These are phyloP conservation scores for Nephila pilipes DNA, from an alignment of 1,140 invertebrate species.

Conservation along the genomic window DNA sequence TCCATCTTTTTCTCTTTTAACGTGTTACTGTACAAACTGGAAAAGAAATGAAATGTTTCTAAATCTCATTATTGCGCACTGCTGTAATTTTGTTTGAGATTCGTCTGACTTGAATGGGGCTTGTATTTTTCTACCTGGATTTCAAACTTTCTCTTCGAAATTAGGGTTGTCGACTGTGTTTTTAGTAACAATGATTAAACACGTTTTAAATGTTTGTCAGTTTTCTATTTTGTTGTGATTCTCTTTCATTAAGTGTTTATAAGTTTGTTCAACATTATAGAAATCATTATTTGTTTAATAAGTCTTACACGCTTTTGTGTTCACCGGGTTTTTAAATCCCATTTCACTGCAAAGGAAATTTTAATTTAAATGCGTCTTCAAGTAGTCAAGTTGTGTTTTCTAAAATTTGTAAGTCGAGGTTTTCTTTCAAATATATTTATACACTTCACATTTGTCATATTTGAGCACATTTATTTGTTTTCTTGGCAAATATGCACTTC, in stretches of 20 bases:
- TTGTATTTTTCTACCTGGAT: constrained; percentile 40
- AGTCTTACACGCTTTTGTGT: background rate
- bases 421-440: no score
- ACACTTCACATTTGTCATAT: no score
- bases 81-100: constrained; percentile 51
- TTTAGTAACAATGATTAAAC: constrained; percentile 45
- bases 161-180: constrained; percentile 18
- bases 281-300: constrained; percentile 17
- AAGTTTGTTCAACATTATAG: background rate
- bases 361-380: no score
- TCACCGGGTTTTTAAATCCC: background rate
- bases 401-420: no score
- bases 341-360: background rate
- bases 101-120: constrained; percentile 13
- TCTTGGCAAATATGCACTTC: no score
- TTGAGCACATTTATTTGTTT: no score
- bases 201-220: constrained; percentile 51
- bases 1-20: background rate
- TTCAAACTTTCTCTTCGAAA: background rate
- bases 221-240: constrained; percentile 4
- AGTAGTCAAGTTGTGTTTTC: no score
- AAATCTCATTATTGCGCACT: constrained; percentile 53
- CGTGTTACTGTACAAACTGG: background rate
- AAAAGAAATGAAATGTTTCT: constrained; percentile 54
- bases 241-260: constrained; percentile 22